Percentiles rank a stretch among this genome's conserved stretches.
Conservation (phyloP, 2,888 invertebrate genomes). For the Eretmocerus hayati region DNA sequence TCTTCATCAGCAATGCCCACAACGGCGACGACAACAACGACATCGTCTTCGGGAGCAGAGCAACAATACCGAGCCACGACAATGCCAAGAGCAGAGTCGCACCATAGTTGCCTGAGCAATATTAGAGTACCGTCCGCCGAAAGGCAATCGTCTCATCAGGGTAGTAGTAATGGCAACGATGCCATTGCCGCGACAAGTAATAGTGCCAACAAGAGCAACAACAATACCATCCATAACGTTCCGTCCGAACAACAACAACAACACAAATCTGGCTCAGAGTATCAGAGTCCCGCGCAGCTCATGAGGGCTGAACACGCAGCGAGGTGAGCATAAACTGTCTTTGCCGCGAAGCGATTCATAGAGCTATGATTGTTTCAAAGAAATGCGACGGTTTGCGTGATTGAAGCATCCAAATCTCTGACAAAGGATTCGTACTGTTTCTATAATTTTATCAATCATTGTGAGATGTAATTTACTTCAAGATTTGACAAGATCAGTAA, state of each 20-base stretch:
- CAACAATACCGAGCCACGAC: slow-evolving; percentile 22
- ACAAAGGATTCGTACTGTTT: too few species aligned
- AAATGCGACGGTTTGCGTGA: too few species aligned
- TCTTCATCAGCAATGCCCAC: too few species aligned
- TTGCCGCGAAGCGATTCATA: slow-evolving; percentile 23
- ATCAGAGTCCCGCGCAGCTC: slow-evolving; percentile 41
- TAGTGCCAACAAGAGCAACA: slow-evolving; percentile 24
- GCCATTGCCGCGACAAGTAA: background rate
- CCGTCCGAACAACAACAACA: slow-evolving; percentile 40
- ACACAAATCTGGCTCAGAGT: slow-evolving; percentile 39
- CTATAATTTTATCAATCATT: too few species aligned
- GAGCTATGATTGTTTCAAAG: too few species aligned
- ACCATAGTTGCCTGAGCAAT: slow-evolving; percentile 34
- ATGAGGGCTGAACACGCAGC: slow-evolving; percentile 41
- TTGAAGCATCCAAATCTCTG: too few species aligned
- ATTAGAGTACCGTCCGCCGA: slow-evolving; percentile 39
- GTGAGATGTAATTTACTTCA: too few species aligned
- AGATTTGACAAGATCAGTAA: too few species aligned
- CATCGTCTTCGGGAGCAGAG: slow-evolving; percentile 24
- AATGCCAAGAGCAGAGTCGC: slow-evolving; percentile 30
- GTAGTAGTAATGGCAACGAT: background rate
- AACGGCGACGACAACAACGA: slow-evolving; percentile 21
- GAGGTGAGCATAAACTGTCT: slow-evolving; percentile 46
- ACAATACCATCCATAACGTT: slow-evolving; percentile 38
- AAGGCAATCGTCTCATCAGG: slow-evolving; percentile 15